These are phyloP conservation scores for Caenorhabditis sp. DNA, from an alignment of 2,888 invertebrate genomes.

Conservation along the genomic window DNA sequence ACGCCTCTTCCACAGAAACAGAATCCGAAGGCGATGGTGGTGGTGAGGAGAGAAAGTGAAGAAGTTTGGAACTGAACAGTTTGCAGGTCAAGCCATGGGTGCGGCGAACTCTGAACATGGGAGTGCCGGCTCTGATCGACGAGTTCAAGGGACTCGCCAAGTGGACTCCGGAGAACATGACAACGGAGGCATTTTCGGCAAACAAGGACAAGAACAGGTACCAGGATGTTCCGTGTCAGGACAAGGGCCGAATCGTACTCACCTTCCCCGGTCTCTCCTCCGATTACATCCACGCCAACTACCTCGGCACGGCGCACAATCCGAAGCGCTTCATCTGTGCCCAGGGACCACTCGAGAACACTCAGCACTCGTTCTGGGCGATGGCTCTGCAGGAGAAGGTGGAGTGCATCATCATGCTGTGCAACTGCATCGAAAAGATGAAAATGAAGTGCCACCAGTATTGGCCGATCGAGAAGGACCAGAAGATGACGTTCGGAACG, in stretches of 20 bases:
- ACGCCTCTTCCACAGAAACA: too few relatives aligned
- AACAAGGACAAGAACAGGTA: constrained; percentile 64
- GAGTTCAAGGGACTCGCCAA: constrained; percentile 67
- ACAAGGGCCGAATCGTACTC: constrained; percentile 61
- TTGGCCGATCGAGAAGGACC: constrained; percentile 49
- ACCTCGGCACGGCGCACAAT: constrained; percentile 55
- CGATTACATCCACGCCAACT: constrained; percentile 73
- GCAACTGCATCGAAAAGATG: constrained; percentile 64
- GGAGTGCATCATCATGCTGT: constrained; percentile 62
- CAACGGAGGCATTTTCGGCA: constrained; percentile 56
- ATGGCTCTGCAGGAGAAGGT: constrained; percentile 56
- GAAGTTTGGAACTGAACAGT: too few relatives aligned
- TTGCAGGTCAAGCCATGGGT: too few relatives aligned
- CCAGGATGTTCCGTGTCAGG: constrained; percentile 67
- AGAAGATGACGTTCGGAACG: constrained; percentile 45
- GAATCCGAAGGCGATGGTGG: too few relatives aligned
- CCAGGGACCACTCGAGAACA: constrained; percentile 64
- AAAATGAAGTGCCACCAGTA: constrained; percentile 59
- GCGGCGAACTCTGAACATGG: constrained; percentile 59
- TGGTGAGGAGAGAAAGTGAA: too few relatives aligned
- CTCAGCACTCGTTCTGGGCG: constrained; percentile 60
- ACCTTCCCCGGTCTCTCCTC: constrained; percentile 52
- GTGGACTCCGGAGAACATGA: constrained; percentile 67
- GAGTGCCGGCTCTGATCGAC: constrained; percentile 58
- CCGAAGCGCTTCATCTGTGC: constrained; percentile 70